These are phyloP conservation scores for Spheniscus mendiculus DNA, from an alignment of 2,113 vertebrate species.

Conservation along the genomic window DNA sequence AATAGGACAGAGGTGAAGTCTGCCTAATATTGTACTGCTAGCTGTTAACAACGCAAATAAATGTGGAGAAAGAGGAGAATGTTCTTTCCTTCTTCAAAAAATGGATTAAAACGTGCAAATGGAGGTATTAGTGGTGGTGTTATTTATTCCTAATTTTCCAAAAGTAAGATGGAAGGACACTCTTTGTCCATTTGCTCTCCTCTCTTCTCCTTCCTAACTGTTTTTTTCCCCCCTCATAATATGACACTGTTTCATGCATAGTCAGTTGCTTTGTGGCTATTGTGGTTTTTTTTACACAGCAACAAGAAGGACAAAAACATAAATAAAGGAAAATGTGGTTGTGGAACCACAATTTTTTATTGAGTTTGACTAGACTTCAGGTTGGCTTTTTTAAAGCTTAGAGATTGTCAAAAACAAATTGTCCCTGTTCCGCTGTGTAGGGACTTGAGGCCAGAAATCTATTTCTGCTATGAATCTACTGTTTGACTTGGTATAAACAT, in stretches of 20 bases:
- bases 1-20: background rate
- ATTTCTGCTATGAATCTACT: fast-evolving
- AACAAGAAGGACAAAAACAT: background rate
- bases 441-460: background rate
- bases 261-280: background rate
- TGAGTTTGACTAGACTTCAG: background rate
- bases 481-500: background rate
- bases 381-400: background rate
- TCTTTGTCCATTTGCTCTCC: background rate
- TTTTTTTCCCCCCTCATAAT: no score
- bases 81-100: background rate
- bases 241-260: background rate
- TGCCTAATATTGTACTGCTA: background rate
- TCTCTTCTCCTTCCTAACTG: background rate
- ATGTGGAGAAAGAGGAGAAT: background rate
- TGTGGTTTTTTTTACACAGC: background rate
- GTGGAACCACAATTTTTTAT: background rate
- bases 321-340: background rate
- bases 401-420: background rate
- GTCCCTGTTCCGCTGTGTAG: background rate
- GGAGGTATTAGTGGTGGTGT: background rate
- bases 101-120: background rate
- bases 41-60: background rate
- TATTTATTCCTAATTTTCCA: background rate
- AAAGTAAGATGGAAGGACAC: background rate